phyloP scores from a whole-genome alignment of 2,797 vertebrate genomes.

The Aplochiton taeniatus region DNA sequence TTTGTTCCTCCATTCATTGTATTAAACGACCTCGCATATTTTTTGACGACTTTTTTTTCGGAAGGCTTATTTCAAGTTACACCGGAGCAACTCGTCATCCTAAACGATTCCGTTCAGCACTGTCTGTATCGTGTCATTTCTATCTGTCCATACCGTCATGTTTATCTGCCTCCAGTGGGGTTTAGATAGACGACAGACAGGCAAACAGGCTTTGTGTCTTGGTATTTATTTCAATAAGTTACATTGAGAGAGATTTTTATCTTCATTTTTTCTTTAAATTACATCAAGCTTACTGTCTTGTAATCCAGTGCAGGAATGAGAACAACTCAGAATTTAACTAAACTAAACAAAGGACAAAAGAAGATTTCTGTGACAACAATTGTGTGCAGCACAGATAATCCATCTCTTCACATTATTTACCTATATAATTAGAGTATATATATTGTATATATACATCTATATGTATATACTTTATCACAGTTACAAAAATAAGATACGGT shows the following conservation, averaged over 20 bases:
- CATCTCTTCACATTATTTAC: conserved; percentile 58
- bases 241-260: conserved; percentile 59
- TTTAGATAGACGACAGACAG: conserved; percentile 2
- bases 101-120: too few species aligned
- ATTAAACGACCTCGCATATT: too few species aligned
- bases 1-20: too few species aligned
- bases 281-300: conserved; percentile 75
- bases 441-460: conserved; percentile 59
- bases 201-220: conserved; percentile 45
- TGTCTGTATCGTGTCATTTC: too few species aligned
- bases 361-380: conserved; percentile 64
- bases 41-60: too few species aligned
- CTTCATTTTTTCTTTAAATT: conserved; percentile 59
- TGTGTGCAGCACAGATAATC: conserved; percentile 73
- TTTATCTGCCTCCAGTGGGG: too few species aligned
- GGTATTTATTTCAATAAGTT: conserved; percentile 81
- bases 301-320: conserved; percentile 71
- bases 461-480: conserved; percentile 75
- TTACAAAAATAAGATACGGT: conserved; percentile 86
- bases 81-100: too few species aligned
- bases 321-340: conserved; percentile 46
- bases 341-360: conserved; percentile 27
- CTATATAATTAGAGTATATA: conserved; percentile 58
- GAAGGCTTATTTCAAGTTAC: too few species aligned
- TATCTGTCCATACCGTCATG: too few species aligned